Conservation (phyloP, 2,113 vertebrate genomes). For the Pollimyrus isidori region DNA sequence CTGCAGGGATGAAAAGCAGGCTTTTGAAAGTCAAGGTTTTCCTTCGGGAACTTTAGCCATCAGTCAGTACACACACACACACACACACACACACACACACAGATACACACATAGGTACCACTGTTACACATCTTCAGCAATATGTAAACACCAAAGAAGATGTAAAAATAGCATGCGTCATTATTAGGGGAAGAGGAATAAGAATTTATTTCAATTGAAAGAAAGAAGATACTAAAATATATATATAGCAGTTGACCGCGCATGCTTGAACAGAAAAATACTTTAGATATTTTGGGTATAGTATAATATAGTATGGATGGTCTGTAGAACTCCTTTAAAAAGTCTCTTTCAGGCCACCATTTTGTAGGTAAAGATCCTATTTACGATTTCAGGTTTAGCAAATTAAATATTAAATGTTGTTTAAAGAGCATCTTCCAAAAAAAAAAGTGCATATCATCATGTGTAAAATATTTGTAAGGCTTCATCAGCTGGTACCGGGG, state of each 20-base stretch:
- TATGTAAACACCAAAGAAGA: neutral
- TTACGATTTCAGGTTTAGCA: neutral
- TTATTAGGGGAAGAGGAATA: neutral
- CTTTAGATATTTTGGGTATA: neutral
- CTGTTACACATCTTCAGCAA: neutral
- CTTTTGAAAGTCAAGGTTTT: neutral
- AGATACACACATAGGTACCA: neutral
- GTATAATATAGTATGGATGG: neutral
- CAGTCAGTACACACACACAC: neutral
- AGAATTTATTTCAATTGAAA: neutral
- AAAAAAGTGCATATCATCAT: neutral
- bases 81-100: neutral
- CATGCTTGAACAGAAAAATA: neutral
- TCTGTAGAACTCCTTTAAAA: neutral
- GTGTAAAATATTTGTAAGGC: neutral
- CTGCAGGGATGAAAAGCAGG: neutral
- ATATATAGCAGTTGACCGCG: neutral
- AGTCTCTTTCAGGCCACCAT: neutral
- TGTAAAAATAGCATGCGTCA: neutral
- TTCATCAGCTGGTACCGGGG: neutral
- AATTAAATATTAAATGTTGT: neutral
- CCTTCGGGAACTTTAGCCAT: neutral
- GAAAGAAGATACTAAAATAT: neutral
- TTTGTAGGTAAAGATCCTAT: neutral
- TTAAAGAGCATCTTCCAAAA: neutral